These are phyloP conservation scores for Koerneria pararmatus DNA, from an alignment of 2,888 invertebrate genomes.

Conservation along the genomic window DNA sequence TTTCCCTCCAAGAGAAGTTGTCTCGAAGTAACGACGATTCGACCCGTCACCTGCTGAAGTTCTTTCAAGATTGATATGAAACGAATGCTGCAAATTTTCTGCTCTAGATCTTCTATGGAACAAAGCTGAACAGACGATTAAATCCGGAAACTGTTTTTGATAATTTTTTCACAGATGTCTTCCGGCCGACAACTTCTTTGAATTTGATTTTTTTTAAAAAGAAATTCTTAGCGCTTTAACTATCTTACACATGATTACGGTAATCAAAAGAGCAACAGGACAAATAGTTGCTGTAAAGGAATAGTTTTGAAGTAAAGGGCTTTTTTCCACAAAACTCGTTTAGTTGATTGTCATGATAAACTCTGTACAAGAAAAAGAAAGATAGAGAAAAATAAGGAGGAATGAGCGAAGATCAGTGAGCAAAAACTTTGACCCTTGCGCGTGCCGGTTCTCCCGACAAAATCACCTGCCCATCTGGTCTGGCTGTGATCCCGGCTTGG, in stretches of 20 bases:
- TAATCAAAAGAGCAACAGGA: background rate
- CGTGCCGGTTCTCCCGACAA: background rate
- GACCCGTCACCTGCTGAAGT: conserved; percentile 16
- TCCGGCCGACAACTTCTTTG: too few relatives aligned
- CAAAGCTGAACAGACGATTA: too few relatives aligned
- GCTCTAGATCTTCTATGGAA: too few relatives aligned
- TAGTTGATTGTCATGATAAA: too few relatives aligned
- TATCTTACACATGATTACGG: too few relatives aligned
- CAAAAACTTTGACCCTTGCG: background rate
- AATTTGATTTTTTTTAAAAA: background rate
- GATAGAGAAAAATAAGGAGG: background rate
- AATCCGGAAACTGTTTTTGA: too few relatives aligned
- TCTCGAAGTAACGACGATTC: conserved; percentile 32
- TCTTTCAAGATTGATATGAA: too few relatives aligned
- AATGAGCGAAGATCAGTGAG: background rate
- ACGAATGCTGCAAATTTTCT: too few relatives aligned
- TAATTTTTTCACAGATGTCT: too few relatives aligned
- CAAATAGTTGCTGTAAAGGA: background rate
- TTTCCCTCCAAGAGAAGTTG: conserved; percentile 42
- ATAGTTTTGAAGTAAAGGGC: background rate
- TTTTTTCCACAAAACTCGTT: background rate
- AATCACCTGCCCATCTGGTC: conserved; percentile 38
- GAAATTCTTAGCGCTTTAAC: background rate
- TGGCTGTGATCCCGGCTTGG: conserved; percentile 53
- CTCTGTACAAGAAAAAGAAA: background rate